Evolutionary conservation across 2,888 invertebrate genomes (phyloP), one percentile per base, ranked within the genome.

Genomic region (Tetramorium bicarinatum): DNA sequence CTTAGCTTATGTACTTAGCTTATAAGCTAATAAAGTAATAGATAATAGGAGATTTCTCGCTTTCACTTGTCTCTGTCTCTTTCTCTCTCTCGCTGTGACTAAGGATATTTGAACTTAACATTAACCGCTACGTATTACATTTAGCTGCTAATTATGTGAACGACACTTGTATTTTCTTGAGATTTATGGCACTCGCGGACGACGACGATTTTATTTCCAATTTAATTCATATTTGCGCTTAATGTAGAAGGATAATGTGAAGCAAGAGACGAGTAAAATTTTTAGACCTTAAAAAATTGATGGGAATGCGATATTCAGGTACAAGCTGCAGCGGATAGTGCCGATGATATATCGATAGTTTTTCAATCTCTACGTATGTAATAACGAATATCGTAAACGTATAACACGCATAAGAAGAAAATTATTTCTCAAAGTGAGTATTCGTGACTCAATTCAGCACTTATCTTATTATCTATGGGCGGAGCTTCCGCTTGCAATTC

Each of bases 401-500:
- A 4, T 34, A 34, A 34, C 29, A 34, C 4, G 29, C 29, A 34
- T 34, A 34, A 34, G 29, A 29, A 52, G 18, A 4, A 21, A 59
- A 72, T 71, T 7, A 9, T 59, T 72, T 56, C 15, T 18, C 34
- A 3, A 7, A 44, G 29, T 8, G 18, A 21, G 8, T 21, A 71
- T 38, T 34, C 18, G 21, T 56, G 21, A 25, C n/a, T 44, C 15
- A 49, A 34, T 49, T 25, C 21, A 15, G 15, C 21, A 2, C 47
- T 79, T 59, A 25, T 44, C 44, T 56, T 41, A 29, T 29, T 34
- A 34, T 7, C 0, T 44, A 69, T 56, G 56, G 79, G 56, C 79
- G 71, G 79, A 69, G 77, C 21, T 47, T 79, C 59, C 59, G 59
- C 18, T 47, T 79, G 71, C 25, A 38, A 72, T 47, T 79, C 47